Conservation (phyloP, 1,140 invertebrate species). For the Zelostemma sp. region DNA sequence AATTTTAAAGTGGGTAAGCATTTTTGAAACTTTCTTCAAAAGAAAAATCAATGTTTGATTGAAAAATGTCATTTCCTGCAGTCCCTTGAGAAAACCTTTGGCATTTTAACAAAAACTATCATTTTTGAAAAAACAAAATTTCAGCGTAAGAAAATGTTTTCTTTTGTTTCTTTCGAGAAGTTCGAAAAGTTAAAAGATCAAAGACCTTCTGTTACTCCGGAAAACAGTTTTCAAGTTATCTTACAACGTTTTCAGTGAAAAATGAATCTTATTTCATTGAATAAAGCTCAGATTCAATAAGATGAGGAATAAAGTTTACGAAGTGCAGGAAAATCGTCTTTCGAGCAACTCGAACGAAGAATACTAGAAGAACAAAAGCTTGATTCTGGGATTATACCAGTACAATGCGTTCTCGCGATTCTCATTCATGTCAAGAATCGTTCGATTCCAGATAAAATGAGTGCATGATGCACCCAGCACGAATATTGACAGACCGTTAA, state of each 20-base stretch:
- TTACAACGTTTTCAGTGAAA: neutral
- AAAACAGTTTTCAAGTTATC: no score
- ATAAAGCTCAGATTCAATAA: neutral
- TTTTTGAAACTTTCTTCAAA: no score
- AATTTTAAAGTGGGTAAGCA: no score
- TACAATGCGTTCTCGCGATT: slow-evolving; percentile 14
- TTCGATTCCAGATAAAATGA: slow-evolving; percentile 24
- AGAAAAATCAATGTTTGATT: no score
- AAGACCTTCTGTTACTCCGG: no score
- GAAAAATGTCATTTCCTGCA: no score
- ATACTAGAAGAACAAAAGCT: slow-evolving; percentile 19
- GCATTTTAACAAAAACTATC: no score
- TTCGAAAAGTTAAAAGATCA: no score
- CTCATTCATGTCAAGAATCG: slow-evolving; percentile 16
- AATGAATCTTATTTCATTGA: neutral
- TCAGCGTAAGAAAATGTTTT: no score
- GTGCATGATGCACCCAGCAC: slow-evolving; percentile 22
- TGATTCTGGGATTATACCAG: slow-evolving; percentile 3
- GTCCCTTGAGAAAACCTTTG: no score
- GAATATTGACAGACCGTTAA: slow-evolving; percentile 40
- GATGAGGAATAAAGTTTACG: neutral
- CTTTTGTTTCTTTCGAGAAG: no score
- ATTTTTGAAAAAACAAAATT: no score
- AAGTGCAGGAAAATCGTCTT: neutral
- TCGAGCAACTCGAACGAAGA: neutral